phyloP scores from a whole-genome alignment of 2,113 vertebrate species.

The Echinops telfairi region DNA sequence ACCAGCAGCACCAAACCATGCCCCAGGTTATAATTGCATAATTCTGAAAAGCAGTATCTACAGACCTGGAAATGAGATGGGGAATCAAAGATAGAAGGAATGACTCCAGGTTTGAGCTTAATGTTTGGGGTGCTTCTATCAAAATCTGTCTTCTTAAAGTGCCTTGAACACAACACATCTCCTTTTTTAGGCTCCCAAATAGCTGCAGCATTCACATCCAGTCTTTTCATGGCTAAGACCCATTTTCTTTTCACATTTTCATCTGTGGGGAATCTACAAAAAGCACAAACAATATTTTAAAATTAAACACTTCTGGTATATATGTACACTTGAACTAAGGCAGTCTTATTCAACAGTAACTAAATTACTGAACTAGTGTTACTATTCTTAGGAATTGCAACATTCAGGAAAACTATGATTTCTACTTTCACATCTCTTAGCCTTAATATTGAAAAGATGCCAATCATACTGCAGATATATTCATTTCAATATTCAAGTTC shows the following conservation, averaged over 20 bases:
- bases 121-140: conserved; percentile 82
- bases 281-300: conserved; percentile 38
- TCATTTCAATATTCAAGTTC: conserved; percentile 23
- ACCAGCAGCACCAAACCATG: neutral
- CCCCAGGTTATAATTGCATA: neutral
- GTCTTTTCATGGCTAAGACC: conserved; percentile 83
- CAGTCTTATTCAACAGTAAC: neutral
- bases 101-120: conserved; percentile 80
- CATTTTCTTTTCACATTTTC: conserved; percentile 79
- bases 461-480: neutral
- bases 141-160: conserved; percentile 83
- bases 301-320: conserved; percentile 40
- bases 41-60: conserved; percentile 20
- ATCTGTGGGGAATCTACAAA: conserved; percentile 82
- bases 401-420: conserved; percentile 38
- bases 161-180: conserved; percentile 82
- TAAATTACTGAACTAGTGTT: conserved; percentile 12
- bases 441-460: neutral
- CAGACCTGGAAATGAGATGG: conserved; percentile 77
- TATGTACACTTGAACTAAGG: conserved; percentile 5
- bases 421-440: neutral
- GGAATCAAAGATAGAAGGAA: conserved; percentile 81
- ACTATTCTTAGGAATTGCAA: conserved; percentile 36
- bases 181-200: conserved; percentile 83
- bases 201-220: conserved; percentile 79